Percentiles rank a stretch among this genome's conserved stretches.
Evolutionary conservation across 2,797 vertebrate species (phyloP).

Genomic region (Pseudomugil tenellus): DNA sequence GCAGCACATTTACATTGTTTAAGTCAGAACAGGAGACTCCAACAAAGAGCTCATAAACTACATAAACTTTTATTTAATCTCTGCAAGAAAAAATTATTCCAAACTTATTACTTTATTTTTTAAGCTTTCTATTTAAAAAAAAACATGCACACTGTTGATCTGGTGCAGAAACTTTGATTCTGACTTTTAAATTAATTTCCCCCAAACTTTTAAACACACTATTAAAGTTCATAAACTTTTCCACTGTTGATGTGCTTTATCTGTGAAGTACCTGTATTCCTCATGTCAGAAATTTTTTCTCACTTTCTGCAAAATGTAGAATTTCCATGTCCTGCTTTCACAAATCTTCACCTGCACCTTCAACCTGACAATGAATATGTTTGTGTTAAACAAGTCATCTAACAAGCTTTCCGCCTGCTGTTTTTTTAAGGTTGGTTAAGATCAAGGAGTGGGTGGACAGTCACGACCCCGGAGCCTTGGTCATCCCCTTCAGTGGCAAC

Average conservation of each 20-base stretch:
- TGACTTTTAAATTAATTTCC: neutral
- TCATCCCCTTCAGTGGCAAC: slow-evolving; percentile 93
- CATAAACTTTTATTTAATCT: neutral
- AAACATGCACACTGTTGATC: neutral
- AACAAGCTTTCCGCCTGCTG: slow-evolving; percentile 66
- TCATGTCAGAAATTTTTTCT: neutral
- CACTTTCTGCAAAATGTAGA: slow-evolving; percentile 33
- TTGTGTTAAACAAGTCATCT: slow-evolving; percentile 78
- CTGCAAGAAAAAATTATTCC: neutral
- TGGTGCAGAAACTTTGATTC: neutral
- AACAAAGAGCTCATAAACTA: neutral
- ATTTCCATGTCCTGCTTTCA: slow-evolving; percentile 74
- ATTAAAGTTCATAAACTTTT: neutral
- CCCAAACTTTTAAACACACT: neutral
- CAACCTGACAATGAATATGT: slow-evolving; percentile 86
- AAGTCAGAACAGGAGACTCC: neutral
- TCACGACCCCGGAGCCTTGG: slow-evolving; percentile 91
- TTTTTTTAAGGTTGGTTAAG: slow-evolving; percentile 90
- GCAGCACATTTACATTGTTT: neutral
- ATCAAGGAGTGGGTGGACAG: slow-evolving; percentile 98
- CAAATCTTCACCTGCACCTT: slow-evolving; percentile 86
- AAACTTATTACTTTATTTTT: neutral
- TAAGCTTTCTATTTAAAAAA: neutral
- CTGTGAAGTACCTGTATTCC: neutral
- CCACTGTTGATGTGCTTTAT: neutral